phyloP scores from a whole-genome alignment of 2,113 vertebrate genomes.

The Poeciliopsis prolifica region DNA sequence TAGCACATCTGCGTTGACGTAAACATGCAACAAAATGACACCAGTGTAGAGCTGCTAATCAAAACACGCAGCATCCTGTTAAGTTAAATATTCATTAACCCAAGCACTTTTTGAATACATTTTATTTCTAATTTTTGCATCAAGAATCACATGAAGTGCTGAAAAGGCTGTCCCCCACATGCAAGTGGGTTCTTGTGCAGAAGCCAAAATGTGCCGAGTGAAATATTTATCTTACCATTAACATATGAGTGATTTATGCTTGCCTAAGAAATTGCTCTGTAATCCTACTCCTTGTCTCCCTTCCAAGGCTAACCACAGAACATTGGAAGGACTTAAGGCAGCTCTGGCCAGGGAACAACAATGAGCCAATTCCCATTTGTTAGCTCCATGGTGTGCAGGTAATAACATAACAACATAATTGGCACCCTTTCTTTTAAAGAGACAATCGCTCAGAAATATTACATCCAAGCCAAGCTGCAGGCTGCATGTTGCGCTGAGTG shows the following conservation, averaged over 20 bases:
- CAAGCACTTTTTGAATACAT: neutral
- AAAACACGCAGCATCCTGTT: neutral
- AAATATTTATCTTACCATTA: slow-evolving; percentile 56
- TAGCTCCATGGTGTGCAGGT: slow-evolving; percentile 52
- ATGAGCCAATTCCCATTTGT: slow-evolving; percentile 46
- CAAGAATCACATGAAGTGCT: slow-evolving; percentile 26
- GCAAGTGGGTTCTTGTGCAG: slow-evolving; percentile 10
- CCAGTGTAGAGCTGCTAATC: neutral
- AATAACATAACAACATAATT: slow-evolving; percentile 69
- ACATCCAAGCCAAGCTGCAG: slow-evolving; percentile 26
- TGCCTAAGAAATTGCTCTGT: slow-evolving; percentile 29
- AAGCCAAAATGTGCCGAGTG: slow-evolving; percentile 19
- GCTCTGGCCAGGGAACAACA: slow-evolving; percentile 43
- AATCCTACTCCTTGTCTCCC: neutral
- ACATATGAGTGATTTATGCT: slow-evolving; percentile 41
- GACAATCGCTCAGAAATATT: slow-evolving; percentile 40
- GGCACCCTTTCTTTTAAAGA: slow-evolving; percentile 25
- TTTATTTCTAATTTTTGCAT: slow-evolving; percentile 12
- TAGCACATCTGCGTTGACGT: slow-evolving; percentile 2
- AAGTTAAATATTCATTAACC: neutral
- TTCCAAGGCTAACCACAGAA: neutral
- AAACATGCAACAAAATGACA: neutral
- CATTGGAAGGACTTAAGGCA: slow-evolving; percentile 44
- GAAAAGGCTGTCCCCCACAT: slow-evolving; percentile 7
- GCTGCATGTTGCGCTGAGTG: slow-evolving; percentile 23